Conservation (phyloP, 2,113 vertebrate genomes). For the Hypocryptadius cinnamomeus region DNA sequence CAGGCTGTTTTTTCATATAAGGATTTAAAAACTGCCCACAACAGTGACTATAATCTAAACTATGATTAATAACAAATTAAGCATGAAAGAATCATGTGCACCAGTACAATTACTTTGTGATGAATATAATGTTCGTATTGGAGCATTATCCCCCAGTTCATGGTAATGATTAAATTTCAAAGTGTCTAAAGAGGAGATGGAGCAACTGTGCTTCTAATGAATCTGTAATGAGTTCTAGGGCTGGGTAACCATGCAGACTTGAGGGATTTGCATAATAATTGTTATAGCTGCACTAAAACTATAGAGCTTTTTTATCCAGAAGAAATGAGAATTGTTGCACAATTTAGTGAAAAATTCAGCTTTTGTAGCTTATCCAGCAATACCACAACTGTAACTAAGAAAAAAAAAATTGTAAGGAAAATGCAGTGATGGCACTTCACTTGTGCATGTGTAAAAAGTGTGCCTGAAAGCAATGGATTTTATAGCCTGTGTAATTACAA, state of each 20-base stretch:
- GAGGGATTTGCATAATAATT: slow-evolving; percentile 38
- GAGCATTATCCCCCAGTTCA: not conserved
- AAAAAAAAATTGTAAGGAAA: not conserved
- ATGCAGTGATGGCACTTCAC: not conserved
- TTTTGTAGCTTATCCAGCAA: not conserved
- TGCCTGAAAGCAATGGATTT: not conserved
- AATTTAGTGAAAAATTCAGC: not conserved
- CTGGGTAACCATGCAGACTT: slow-evolving; percentile 9
- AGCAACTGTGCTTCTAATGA: slow-evolving; percentile 47
- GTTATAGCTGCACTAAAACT: not conserved
- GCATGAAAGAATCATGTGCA: slow-evolving; percentile 2
- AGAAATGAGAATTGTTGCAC: not conserved
- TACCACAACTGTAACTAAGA: not conserved
- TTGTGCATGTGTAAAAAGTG: not conserved
- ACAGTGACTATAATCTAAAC: not conserved
- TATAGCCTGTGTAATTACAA: not conserved
- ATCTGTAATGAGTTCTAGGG: slow-evolving; percentile 48
- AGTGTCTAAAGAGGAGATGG: slow-evolving; percentile 26
- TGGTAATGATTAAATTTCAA: slow-evolving; percentile 29
- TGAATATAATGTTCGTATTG: not conserved
- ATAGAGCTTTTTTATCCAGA: not conserved
- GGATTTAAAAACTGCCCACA: not conserved
- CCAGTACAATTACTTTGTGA: slow-evolving; percentile 5
- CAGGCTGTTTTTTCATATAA: not conserved
- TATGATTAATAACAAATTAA: slow-evolving; percentile 27